Base-by-base conservation (phyloP, 64 coral and sea anemone species). In the Dendronephthya gigantea region DNA sequence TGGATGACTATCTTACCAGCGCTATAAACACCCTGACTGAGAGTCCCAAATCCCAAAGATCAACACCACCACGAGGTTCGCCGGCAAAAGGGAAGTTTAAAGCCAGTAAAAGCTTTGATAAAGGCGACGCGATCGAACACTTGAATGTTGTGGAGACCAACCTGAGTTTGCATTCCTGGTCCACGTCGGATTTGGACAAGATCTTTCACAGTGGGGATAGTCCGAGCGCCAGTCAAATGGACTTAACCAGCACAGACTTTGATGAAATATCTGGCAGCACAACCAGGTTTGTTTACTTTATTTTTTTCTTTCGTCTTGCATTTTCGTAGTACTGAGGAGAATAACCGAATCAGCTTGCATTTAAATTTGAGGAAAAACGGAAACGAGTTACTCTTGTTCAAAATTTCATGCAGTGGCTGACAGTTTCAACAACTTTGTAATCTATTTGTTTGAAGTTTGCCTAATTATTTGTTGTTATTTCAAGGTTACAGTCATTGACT, bases 231-330 rank as follows among this genome's bases (percentile, higher is more conserved):
- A 79, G 72, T 39, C 32, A 79, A 79, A 12, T 79, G 27, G 72
- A 79, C 15, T 4, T 79, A 19, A 15, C 72, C 1, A 33, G 30
- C 15, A 79, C 36, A 33, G 72, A 79, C 17, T 79, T 79, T 19
- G 72, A 79, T 79, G 72, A 79, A 79, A 79, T 79, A 79, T 79
- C 72, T 17, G 15, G 32, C 72, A 79, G 72, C 13, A 79, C 72
- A 3, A 79, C 72, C 7, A 79, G 72, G 72, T 79, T 66, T 66
- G 29, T 66, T 66, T 22, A 5, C 58, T n/a, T n/a, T 30, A 30
- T 6, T 17, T 66, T 3, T 30, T 66, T 66, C 22, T 22, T 15
- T 66, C 22, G 29, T n/a, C 6, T 66, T 66, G 19, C 58, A 15
- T 6, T 66, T 66, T 6, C 58, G 22, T 8, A 66, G n/a, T n/a